Evolutionary conservation across 2,888 invertebrate genomes (phyloP), one percentile per base, ranked within the genome.

Genomic region (Adelognathus sp.): DNA sequence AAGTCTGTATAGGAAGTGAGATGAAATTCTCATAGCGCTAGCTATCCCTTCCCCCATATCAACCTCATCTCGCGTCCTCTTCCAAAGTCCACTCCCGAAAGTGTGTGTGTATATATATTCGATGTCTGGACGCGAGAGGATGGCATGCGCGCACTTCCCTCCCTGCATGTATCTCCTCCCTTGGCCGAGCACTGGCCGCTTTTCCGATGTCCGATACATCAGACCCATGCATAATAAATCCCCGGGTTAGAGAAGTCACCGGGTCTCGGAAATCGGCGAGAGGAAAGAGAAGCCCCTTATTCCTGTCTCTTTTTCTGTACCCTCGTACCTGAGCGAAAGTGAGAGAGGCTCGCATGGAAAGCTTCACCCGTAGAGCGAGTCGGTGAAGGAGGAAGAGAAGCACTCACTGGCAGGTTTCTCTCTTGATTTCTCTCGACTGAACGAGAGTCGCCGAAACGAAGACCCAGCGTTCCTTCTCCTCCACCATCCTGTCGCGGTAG

Each of bases 151-250:
- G 31, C 41, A 21, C 39, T 11, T 56, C 56, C 61, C 61, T 58
- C 41, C 52, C 33, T 27, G n/a, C n/a, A 39, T 16, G 33, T 33
- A 2, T 33, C 36, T 14, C 52, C 69, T 60, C 31, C 58, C 31
- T 69, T 50, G 58, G 14, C 16, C 56, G 52, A 70, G 46, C 46
- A 39, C 76, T 46, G 78, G 64, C 71, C n/a, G n/a, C 60, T 69
- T 81, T 83, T 86, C 86, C 86, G 87, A 88, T 89, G 90, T 89
- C 89, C 90, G 88, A 90, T 90, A 90, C 88, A 87, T 89, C 88
- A 88, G 86, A 86, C 82, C 86, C 88, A 86, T 89, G 90, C 88
- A 90, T 90, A 90, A 90, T 90, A 88, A 90, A 90, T 89, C 86
- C 85, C 85, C 72, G 82, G 83, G 71, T 75, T n/a, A n/a, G n/a